These are phyloP conservation scores for Cistogaster globosa DNA, from an alignment of 2,888 invertebrate species.

Conservation along the genomic window DNA sequence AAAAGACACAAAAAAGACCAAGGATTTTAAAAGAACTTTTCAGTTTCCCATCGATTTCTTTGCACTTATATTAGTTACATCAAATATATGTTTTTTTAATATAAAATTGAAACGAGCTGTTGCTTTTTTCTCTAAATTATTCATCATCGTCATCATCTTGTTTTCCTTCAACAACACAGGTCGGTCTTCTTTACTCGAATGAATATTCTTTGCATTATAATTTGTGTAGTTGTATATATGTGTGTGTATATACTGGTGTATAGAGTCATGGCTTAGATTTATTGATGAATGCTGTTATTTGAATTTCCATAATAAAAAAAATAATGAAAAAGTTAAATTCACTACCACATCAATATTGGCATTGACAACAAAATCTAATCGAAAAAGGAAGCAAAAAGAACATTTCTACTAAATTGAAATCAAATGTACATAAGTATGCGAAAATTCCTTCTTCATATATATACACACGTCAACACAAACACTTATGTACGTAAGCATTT, in stretches of 20 bases:
- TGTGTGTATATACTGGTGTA: neutral
- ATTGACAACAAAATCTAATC: conserved; percentile 66
- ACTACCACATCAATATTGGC: conserved; percentile 61
- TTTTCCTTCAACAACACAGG: conserved; percentile 9
- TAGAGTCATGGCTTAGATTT: conserved; percentile 23
- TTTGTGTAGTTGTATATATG: neutral
- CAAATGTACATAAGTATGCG: conserved; percentile 17
- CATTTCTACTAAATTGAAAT: conserved; percentile 9
- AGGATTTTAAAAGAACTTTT: neutral
- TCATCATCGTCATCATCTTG: conserved; percentile 6
- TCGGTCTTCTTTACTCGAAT: conserved; percentile 24
- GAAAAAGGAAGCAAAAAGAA: conserved; percentile 24
- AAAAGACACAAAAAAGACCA: neutral
- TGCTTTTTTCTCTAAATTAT: conserved; percentile 41
- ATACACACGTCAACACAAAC: neutral
- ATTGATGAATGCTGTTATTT: conserved; percentile 56
- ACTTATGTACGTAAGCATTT: neutral
- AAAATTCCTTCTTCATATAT: neutral
- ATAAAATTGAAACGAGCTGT: conserved; percentile 47
- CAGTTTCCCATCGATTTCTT: neutral
- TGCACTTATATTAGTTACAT: neutral
- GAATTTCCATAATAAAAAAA: conserved; percentile 34
- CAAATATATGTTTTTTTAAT: conserved; percentile 30
- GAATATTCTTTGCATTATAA: neutral
- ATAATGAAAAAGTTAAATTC: conserved; percentile 34